Evolutionary conservation across 92 coral and sea anemone species (phyloP).

Genomic region (Epizoanthus ramosus): DNA sequence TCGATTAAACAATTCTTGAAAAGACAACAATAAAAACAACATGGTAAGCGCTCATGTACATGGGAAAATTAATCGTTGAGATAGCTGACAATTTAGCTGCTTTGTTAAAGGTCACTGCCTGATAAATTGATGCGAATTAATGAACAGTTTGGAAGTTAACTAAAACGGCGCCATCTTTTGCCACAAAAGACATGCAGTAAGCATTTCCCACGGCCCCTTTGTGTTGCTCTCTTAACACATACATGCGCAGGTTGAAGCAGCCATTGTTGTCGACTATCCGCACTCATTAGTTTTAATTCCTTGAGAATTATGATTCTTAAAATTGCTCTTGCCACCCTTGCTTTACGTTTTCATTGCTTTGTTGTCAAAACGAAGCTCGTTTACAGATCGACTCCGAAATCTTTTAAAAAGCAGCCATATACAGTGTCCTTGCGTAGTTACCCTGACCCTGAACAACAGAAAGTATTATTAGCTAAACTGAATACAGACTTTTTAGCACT

Average conservation of each 20-base stretch:
- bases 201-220: slow-evolving; percentile 16
- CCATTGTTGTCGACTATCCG: background rate
- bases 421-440: background rate
- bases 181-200: slow-evolving; percentile 4
- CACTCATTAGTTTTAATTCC: background rate
- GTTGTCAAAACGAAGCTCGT: background rate
- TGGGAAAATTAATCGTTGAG: slow-evolving; percentile 10
- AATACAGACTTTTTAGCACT: too few relatives aligned
- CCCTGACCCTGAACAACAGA: too few relatives aligned
- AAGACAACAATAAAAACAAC: slow-evolving; percentile 27
- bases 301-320: background rate
- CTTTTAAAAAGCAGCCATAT: background rate
- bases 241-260: slow-evolving; percentile 16
- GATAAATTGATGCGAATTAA: slow-evolving; percentile 5
- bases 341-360: slow-evolving; percentile 2
- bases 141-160: slow-evolving; percentile 12
- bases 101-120: background rate
- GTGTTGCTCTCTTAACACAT: background rate
- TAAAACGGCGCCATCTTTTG: slow-evolving; percentile 16
- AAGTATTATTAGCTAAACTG: too few relatives aligned
- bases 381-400: background rate
- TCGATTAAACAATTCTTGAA: background rate
- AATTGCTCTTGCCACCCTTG: background rate
- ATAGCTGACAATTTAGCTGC: background rate
- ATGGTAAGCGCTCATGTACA: background rate